phyloP scores from a whole-genome alignment of 1,140 invertebrate genomes.

The Calliphora vicina region DNA sequence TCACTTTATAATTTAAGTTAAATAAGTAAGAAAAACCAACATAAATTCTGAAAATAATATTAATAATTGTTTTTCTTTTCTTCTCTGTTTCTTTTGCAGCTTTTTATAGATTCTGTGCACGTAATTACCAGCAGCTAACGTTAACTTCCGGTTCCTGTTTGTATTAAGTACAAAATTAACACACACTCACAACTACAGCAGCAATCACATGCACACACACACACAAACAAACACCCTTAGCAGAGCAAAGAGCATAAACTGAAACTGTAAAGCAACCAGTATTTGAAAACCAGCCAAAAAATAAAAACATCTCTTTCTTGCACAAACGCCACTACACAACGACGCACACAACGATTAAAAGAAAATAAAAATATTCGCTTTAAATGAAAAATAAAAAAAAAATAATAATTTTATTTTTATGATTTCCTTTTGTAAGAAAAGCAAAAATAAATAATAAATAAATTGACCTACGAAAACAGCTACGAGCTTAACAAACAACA shows the following conservation, averaged over 20 bases:
- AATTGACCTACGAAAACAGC: background rate
- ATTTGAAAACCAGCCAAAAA: background rate
- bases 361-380: too few relatives aligned
- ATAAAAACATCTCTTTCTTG: background rate
- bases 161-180: background rate
- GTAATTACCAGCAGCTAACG: conserved; percentile 20
- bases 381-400: background rate
- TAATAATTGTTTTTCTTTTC: conserved; percentile 8
- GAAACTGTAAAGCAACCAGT: background rate
- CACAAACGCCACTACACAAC: background rate
- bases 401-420: background rate
- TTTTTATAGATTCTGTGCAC: conserved; percentile 28
- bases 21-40: background rate
- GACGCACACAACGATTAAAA: background rate
- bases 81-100: background rate
- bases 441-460: background rate
- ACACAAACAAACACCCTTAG: background rate
- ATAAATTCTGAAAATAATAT: background rate
- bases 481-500: too few relatives aligned
- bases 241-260: background rate
- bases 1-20: too few relatives aligned
- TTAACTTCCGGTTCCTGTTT: conserved; percentile 28
- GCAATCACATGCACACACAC: background rate
- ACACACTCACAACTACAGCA: background rate
- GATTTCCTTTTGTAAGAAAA: background rate